Conservation (phyloP, 2,888 invertebrate species). For the Allophyes oxyacanthae region DNA sequence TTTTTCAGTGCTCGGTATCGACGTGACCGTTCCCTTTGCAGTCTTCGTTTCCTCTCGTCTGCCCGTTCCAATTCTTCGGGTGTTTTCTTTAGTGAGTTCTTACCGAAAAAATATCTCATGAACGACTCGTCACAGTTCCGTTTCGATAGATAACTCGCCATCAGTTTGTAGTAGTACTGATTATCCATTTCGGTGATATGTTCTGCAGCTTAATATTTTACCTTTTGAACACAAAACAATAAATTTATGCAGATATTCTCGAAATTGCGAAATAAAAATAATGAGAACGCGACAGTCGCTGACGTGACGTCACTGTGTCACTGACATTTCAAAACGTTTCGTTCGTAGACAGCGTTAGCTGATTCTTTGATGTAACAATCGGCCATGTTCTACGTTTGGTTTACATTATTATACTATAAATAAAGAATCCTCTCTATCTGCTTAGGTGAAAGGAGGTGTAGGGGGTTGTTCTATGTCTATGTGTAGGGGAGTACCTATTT, state of each 20-base stretch:
- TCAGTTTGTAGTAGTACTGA: slow-evolving; percentile 85
- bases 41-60: slow-evolving; percentile 82
- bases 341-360: too few relatives aligned
- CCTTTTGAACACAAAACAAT: slow-evolving; percentile 47
- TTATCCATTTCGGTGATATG: slow-evolving; percentile 75
- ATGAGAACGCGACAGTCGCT: slow-evolving; percentile 79
- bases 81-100: slow-evolving; percentile 82
- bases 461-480: too few relatives aligned
- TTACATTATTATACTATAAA: too few relatives aligned
- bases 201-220: slow-evolving; percentile 20
- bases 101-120: slow-evolving; percentile 86
- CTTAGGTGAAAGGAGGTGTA: too few relatives aligned
- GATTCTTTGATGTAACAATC: slow-evolving; percentile 1
- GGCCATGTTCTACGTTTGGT: background rate
- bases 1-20: slow-evolving; percentile 84
- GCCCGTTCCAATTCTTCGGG: slow-evolving; percentile 84
- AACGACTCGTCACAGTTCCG: slow-evolving; percentile 87
- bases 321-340: slow-evolving; percentile 55
- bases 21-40: slow-evolving; percentile 83
- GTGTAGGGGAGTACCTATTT: too few relatives aligned
- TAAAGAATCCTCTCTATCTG: too few relatives aligned
- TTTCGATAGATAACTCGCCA: slow-evolving; percentile 86
- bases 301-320: slow-evolving; percentile 79
- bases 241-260: slow-evolving; percentile 64
- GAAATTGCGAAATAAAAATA: slow-evolving; percentile 87